Evolutionary conservation across 2,113 vertebrate genomes (phyloP).

Genomic region (Gallinago jamesoni): DNA sequence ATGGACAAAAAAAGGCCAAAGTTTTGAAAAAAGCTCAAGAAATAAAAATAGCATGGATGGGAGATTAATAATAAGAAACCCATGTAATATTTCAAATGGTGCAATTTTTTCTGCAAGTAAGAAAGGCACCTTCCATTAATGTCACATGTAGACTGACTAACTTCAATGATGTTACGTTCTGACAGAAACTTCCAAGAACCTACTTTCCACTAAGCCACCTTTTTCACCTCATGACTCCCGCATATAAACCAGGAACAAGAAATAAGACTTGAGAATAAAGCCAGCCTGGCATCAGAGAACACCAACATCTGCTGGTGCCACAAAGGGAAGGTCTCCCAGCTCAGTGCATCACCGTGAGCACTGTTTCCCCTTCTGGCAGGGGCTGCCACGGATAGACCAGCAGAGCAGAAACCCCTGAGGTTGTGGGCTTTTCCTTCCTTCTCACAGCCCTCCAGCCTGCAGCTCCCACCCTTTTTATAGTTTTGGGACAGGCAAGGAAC

Average conservation of each 20-base stretch:
- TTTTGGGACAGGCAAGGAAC: background rate
- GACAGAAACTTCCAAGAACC: background rate
- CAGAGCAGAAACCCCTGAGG: fast-evolving
- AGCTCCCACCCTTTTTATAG: background rate
- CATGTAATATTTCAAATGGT: background rate
- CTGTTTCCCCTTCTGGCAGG: background rate
- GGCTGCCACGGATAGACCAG: background rate
- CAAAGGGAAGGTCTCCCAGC: background rate
- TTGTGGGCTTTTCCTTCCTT: background rate
- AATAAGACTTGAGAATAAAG: background rate
- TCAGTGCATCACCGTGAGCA: background rate
- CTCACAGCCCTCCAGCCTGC: background rate
- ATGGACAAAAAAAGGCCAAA: background rate
- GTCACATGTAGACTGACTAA: background rate
- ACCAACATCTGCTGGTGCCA: fast-evolving
- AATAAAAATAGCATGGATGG: background rate
- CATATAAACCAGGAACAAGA: background rate
- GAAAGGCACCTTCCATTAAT: background rate
- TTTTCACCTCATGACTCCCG: background rate
- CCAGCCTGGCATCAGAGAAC: background rate
- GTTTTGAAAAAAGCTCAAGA: background rate
- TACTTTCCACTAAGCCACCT: background rate
- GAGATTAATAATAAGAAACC: background rate
- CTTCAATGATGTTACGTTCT: background rate
- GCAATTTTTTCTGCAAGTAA: background rate